A percentile compares a stretch with the other conserved stretches of the same genome.
Conservation (phyloP, 1,140 invertebrate genomes). For the Dendrolimus kikuchii region DNA sequence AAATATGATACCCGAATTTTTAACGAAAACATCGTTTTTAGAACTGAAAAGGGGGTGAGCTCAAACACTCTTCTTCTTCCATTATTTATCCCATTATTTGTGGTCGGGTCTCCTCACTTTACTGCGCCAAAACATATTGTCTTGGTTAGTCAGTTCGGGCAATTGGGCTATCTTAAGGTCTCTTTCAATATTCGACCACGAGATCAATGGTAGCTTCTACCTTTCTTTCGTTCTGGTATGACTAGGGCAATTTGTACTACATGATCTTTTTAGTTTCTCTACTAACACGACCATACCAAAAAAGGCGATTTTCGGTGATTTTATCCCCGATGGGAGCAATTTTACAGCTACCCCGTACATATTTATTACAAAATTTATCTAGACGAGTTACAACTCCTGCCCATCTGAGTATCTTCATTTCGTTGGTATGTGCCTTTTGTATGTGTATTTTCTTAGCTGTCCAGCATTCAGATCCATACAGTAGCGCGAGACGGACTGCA, state of each 20-base stretch:
- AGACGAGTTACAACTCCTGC: not conserved
- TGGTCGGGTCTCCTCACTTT: no score
- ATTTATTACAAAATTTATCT: not conserved
- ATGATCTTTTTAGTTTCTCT: not conserved
- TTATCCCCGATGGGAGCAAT: not conserved
- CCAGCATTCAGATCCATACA: conserved; percentile 4
- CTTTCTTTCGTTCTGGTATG: no score
- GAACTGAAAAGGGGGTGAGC: no score
- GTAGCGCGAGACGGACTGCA: not conserved
- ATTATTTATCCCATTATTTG: no score
- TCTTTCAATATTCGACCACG: not conserved
- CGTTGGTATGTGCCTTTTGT: not conserved
- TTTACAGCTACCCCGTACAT: not conserved
- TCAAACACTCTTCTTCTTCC: no score
- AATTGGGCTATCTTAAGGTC: not conserved
- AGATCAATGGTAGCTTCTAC: not conserved
- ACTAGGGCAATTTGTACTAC: not conserved
- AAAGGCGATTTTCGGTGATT: not conserved
- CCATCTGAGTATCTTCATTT: not conserved
- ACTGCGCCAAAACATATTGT: no score
- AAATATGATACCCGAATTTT: no score
- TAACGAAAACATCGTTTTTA: no score
- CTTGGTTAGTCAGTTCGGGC: no score
- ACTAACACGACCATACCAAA: not conserved
- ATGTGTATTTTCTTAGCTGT: not conserved